Evolutionary conservation across 2,888 invertebrate species (phyloP).

Genomic region (Aproaerema taeniolella): DNA sequence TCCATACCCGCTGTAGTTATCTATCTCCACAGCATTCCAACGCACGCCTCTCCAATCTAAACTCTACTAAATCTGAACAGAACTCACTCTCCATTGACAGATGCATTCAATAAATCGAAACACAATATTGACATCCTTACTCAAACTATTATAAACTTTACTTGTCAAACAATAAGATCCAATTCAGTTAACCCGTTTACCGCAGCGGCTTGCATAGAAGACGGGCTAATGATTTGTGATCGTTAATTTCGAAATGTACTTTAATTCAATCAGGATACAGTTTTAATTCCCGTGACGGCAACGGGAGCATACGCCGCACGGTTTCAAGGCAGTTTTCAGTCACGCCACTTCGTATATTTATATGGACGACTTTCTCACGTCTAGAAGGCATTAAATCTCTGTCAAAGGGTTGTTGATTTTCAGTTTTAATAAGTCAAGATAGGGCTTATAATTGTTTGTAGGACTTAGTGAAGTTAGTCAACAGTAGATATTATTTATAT

Average conservation of each 20-base stretch:
- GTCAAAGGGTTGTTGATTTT: conserved; percentile 30
- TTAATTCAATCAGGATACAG: conserved; percentile 37
- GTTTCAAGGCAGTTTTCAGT: conserved; percentile 50
- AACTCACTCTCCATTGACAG: conserved; percentile 46
- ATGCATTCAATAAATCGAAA: conserved; percentile 54
- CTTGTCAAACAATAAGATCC: conserved; percentile 43
- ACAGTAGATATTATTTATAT: conserved; percentile 62
- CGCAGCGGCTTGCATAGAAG: conserved; percentile 39
- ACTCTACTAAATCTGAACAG: conserved; percentile 42
- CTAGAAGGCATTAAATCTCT: conserved; percentile 32
- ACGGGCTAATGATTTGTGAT: conserved; percentile 51
- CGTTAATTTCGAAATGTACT: conserved; percentile 45
- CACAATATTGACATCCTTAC: conserved; percentile 37
- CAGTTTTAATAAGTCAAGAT: conserved; percentile 29
- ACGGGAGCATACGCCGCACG: conserved; percentile 42
- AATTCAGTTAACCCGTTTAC: conserved; percentile 36
- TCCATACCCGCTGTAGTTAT: conserved; percentile 22
- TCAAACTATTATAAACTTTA: conserved; percentile 25
- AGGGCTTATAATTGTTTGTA: conserved; percentile 30
- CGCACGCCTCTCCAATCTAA: conserved; percentile 35
- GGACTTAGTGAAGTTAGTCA: conserved; percentile 34
- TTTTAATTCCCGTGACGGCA: conserved; percentile 37
- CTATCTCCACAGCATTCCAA: conserved; percentile 58
- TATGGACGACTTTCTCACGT: conserved; percentile 36
- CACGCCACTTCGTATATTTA: conserved; percentile 62